Evolutionary conservation across 2,113 vertebrate genomes (phyloP).

Genomic region (Coreoperca whiteheadi): DNA sequence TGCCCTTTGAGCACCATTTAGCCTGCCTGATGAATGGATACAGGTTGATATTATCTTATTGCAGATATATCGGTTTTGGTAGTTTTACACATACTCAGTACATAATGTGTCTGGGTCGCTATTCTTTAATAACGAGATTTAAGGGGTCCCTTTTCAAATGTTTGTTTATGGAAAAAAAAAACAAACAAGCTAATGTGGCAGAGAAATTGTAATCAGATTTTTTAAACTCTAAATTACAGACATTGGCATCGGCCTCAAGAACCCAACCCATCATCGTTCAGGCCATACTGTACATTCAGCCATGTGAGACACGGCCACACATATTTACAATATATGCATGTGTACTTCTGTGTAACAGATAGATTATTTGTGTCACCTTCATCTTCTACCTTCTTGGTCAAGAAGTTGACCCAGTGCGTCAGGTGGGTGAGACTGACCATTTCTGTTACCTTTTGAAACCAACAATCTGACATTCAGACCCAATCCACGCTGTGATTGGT

Average conservation of each 20-base stretch:
- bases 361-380: too few relatives aligned
- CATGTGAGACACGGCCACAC: background rate
- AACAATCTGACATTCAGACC: background rate
- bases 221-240: background rate
- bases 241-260: background rate
- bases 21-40: background rate
- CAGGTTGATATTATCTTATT: background rate
- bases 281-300: background rate
- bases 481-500: background rate
- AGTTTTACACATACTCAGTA: background rate
- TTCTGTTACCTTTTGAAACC: too few relatives aligned
- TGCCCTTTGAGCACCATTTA: background rate
- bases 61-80: background rate
- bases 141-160: too few relatives aligned
- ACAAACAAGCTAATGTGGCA: too few relatives aligned
- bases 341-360: background rate
- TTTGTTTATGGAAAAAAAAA: background rate
- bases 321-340: background rate
- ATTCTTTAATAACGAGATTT: background rate
- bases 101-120: background rate
- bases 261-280: background rate
- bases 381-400: too few relatives aligned
- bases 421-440: too few relatives aligned
- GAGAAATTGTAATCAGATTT: background rate
- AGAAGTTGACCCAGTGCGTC: too few relatives aligned